Evolutionary conservation across 2,797 vertebrate species (phyloP).

Genomic region (Menidia menidia): DNA sequence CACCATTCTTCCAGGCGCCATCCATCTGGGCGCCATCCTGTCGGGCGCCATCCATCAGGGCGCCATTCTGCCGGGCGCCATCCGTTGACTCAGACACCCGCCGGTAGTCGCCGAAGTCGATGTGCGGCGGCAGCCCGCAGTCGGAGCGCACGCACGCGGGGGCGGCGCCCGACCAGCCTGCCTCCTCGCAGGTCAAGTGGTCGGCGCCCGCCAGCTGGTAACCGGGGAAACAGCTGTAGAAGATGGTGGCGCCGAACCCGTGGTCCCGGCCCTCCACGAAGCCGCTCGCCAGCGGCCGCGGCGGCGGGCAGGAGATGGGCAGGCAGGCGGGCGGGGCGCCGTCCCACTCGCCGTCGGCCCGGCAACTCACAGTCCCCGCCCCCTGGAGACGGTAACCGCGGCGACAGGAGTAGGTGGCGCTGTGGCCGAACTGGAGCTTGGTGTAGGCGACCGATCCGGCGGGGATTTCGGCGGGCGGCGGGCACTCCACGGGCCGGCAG

Average conservation of each 20-base stretch:
- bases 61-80: no score
- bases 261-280: conserved; percentile 97
- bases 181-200: conserved; percentile 94
- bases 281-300: conserved; percentile 92
- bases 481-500: conserved; percentile 92
- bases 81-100: conserved; percentile 72
- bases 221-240: conserved; percentile 97
- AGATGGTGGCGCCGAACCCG: conserved; percentile 93
- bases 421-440: conserved; percentile 89
- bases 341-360: conserved; percentile 91
- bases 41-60: no score
- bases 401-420: conserved; percentile 88
- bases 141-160: conserved; percentile 90
- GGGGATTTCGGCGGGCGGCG: conserved; percentile 84
- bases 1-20: no score
- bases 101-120: conserved; percentile 93
- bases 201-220: conserved; percentile 92
- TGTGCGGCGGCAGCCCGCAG: conserved; percentile 96
- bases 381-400: conserved; percentile 91
- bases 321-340: conserved; percentile 84
- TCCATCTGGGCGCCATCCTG: no score
- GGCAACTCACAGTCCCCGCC: conserved; percentile 85
- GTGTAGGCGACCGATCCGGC: conserved; percentile 87
- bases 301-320: conserved; percentile 89
- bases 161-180: conserved; percentile 90